Percentiles rank a stretch among this genome's conserved stretches.
Conservation (phyloP, 2,888 invertebrate species). For the Bimastos eiseni region DNA sequence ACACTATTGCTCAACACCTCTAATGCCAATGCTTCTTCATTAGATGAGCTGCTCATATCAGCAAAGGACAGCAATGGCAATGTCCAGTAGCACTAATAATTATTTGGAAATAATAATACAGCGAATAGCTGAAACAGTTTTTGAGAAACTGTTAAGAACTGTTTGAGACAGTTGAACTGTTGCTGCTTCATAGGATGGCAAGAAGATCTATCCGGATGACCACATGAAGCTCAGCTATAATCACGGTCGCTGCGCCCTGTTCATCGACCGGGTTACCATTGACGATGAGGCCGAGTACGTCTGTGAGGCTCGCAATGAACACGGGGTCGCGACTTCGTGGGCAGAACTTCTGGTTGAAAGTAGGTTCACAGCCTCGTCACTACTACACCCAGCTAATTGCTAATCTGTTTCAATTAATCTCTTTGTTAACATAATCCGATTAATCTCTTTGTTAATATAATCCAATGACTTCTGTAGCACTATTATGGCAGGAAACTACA, state of each 20-base stretch:
- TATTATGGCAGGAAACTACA: not conserved
- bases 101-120: not conserved
- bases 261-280: constrained; percentile 82
- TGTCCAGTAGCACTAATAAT: not conserved
- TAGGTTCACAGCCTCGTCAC: constrained; percentile 36
- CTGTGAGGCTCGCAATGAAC: constrained; percentile 82
- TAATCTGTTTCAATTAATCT: not conserved
- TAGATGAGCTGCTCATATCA: not conserved
- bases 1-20: not conserved
- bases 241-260: constrained; percentile 67
- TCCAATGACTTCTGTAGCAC: not conserved
- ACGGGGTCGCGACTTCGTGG: constrained; percentile 80
- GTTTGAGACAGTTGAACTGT: not conserved
- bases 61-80: not conserved
- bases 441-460: not conserved
- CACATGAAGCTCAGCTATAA: constrained; percentile 48
- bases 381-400: not conserved
- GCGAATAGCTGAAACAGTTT: no score
- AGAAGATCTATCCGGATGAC: constrained; percentile 38
- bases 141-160: not conserved
- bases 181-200: constrained; percentile 39
- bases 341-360: constrained; percentile 75
- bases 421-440: not conserved
- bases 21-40: not conserved
- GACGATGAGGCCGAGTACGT: constrained; percentile 87